phyloP scores from a whole-genome alignment of 2,888 invertebrate species.

The Argyresthia albistria region DNA sequence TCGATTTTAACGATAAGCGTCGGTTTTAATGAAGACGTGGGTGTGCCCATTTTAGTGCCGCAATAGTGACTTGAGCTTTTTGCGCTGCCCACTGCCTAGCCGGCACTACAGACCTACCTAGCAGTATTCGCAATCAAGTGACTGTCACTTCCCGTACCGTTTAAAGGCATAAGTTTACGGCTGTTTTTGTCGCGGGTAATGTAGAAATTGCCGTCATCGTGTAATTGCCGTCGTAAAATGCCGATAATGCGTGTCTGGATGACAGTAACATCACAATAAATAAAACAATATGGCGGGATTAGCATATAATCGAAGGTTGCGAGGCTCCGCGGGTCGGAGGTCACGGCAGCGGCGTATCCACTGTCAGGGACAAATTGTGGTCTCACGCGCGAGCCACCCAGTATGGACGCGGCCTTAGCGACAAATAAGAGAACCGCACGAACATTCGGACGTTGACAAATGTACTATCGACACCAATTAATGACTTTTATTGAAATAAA shows the following conservation, averaged over 20 bases:
- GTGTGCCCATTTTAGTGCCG: slow-evolving; percentile 34
- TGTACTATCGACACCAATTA: slow-evolving; percentile 3
- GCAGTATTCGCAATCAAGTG: neutral
- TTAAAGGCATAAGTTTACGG: no score
- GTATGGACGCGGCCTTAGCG: slow-evolving; percentile 5
- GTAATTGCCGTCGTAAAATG: neutral
- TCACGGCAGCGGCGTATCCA: slow-evolving; percentile 22
- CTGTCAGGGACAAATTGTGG: slow-evolving; percentile 44
- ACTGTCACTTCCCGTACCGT: no score
- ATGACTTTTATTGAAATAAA: neutral
- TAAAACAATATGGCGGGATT: slow-evolving; percentile 22
- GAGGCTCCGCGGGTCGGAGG: slow-evolving; percentile 29
- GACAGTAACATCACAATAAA: slow-evolving; percentile 4
- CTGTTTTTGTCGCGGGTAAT: no score
- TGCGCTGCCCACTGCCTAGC: slow-evolving; percentile 9
- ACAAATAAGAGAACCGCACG: slow-evolving; percentile 17
- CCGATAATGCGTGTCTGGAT: neutral
- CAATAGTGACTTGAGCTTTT: slow-evolving; percentile 21
- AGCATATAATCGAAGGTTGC: slow-evolving; percentile 44
- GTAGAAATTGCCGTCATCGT: no score
- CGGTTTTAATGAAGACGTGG: slow-evolving; percentile 65
- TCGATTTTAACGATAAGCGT: slow-evolving; percentile 60
- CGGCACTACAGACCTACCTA: neutral
- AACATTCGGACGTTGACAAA: slow-evolving; percentile 7
- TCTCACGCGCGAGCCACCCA: slow-evolving; percentile 33